Evolutionary conservation across 2,888 invertebrate genomes (phyloP), one percentile per base, ranked within the genome.

Genomic region (Orthosia gracilis): DNA sequence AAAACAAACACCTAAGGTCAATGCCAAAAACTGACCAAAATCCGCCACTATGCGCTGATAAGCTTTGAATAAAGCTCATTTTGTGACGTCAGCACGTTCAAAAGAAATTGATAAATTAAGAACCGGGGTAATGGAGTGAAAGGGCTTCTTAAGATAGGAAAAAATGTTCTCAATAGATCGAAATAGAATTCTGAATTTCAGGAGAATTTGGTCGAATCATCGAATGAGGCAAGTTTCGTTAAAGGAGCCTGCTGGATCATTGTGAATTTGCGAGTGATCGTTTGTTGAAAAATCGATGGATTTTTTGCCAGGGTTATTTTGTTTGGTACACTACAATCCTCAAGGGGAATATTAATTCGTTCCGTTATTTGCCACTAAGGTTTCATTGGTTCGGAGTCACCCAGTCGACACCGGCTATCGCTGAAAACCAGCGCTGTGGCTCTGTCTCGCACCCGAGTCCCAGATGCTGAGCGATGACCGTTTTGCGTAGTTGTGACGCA

Each of bases 31-130:
- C 49, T 26, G 21, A 52, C 7, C 18, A 7, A 63, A 63, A 79
- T 63, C n/a, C 17, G 17, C 23, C 7, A 52, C 9, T 18, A 15
- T 31, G 17, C 3, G 3, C n/a, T 5, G 66, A 80, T 40, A 54
- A 80, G 18, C 58, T 59, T 3, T 4, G 12, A 63, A 47, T 3
- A 65, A 55, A 31, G 31, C 12, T 55, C 15, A 18, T 55, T 77
- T 80, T 73, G 59, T 50, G 12, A 31, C n/a, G 23, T 78, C 62
- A 80, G 65, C 65, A 63, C 26, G 15, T 12, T 45, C 52, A 40
- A 70, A 64, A 55, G 21, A 80, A 61, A 47, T 52, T 80, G 74
- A 75, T 76, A 61, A 55, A 67, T 64, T 61, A 61, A 59, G 26
- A 64, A 50, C 26, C 17, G 15, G 49, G 26, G 31, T 82, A 76